Evolutionary conservation across 2,797 vertebrate species (phyloP).

Genomic region (Sebastes kiyomatsui): DNA sequence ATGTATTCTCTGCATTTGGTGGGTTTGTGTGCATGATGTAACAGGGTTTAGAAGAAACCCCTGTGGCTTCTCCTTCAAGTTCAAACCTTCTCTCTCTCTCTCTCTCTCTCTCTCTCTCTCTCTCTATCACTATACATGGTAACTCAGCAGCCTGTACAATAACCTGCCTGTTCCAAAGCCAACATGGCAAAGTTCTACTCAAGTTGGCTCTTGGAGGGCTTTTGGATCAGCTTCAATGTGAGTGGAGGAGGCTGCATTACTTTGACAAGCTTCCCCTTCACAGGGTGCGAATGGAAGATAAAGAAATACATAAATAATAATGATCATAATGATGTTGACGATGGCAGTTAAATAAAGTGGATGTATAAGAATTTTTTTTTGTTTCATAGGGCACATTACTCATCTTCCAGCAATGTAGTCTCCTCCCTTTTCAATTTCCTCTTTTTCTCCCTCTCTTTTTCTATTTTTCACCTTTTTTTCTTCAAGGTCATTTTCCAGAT

Average conservation of each 20-base stretch:
- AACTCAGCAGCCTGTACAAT: background rate
- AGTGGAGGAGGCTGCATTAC: background rate
- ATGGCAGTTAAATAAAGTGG: background rate
- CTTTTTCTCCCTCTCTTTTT: background rate
- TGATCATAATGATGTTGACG: background rate
- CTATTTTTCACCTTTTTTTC: background rate
- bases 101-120: background rate
- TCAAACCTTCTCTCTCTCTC: background rate
- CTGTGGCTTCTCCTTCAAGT: background rate
- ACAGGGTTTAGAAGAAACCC: background rate
- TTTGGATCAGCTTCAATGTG: background rate
- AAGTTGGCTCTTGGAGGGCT: background rate
- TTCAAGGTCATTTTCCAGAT: background rate
- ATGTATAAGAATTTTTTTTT: background rate
- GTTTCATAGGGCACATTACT: background rate
- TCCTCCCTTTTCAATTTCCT: background rate
- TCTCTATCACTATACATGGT: background rate
- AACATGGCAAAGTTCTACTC: background rate
- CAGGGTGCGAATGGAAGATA: background rate
- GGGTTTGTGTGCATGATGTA: conserved; percentile 3
- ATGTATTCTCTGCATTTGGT: conserved; percentile 6
- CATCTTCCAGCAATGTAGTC: background rate
- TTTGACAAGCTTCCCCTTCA: background rate
- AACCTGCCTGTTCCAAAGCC: background rate
- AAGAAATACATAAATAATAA: background rate